Conservation (phyloP, 2,797 vertebrate species). For the Micrastur ruficollis region DNA sequence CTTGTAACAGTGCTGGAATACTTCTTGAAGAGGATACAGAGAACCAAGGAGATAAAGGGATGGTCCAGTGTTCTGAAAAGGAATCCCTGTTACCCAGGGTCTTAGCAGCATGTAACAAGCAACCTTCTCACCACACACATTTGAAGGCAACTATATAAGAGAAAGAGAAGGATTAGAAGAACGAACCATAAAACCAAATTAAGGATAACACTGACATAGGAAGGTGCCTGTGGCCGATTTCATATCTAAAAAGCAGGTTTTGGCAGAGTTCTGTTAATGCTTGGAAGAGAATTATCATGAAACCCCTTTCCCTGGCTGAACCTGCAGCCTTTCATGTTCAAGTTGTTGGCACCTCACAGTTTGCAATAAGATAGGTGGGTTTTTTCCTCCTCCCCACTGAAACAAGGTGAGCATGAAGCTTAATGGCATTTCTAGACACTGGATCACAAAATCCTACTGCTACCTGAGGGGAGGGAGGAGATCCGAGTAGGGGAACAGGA, state of each 20-base stretch:
- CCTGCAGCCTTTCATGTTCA: background rate
- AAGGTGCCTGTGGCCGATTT: background rate
- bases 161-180: background rate
- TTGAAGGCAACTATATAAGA: background rate
- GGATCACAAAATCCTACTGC: background rate
- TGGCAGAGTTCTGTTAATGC: background rate
- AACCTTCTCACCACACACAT: background rate
- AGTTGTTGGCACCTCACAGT: background rate
- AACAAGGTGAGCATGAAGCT: background rate
- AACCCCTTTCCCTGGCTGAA: background rate
- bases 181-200: background rate
- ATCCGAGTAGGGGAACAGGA: fast-evolving
- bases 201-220: background rate
- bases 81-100: background rate
- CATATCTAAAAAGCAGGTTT: background rate
- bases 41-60: background rate
- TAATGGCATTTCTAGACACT: background rate
- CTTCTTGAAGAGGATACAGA: background rate
- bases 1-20: background rate
- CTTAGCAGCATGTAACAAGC: background rate
- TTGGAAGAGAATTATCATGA: background rate
- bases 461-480: background rate
- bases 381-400: background rate
- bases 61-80: background rate
- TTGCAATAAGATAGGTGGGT: background rate